Percentiles rank a stretch among this genome's conserved stretches.
Evolutionary conservation across 2,888 invertebrate species (phyloP).

Genomic region (Zaprionus bogoriensis): DNA sequence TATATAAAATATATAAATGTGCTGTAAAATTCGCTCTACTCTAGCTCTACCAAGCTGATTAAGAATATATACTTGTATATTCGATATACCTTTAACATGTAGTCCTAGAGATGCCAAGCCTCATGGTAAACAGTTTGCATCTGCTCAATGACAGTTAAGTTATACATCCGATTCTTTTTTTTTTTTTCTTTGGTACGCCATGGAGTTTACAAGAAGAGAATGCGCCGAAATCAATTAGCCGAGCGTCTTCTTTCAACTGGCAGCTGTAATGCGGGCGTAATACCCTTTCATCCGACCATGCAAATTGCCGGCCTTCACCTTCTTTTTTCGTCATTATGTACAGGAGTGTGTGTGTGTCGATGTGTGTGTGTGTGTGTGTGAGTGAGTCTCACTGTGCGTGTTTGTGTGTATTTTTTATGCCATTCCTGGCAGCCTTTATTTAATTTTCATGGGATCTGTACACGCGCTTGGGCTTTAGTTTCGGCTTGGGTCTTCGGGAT

Average conservation of each 20-base stretch:
- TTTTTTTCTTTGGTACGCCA: too few species aligned
- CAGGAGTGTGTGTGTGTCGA: not conserved
- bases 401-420: constrained; percentile 4
- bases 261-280: constrained; percentile 2
- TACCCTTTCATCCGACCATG: not conserved
- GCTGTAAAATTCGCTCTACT: too few species aligned
- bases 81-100: too few species aligned
- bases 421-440: constrained; percentile 16
- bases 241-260: not conserved
- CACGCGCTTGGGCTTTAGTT: constrained; percentile 42
- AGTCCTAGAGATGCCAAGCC: too few species aligned
- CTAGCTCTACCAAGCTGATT: too few species aligned
- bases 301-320: constrained; percentile 3
- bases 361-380: not conserved
- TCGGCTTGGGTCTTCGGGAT: constrained; percentile 4
- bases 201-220: not conserved
- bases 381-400: not conserved
- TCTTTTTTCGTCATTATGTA: not conserved
- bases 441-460: constrained; percentile 55
- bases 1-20: too few species aligned
- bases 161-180: too few species aligned
- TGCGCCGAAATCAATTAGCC: not conserved
- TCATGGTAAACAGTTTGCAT: too few species aligned
- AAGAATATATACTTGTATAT: too few species aligned
- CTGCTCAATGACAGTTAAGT: too few species aligned